Evolutionary conservation across 2,113 vertebrate genomes (phyloP).

Genomic region (Oceanodroma tethys): DNA sequence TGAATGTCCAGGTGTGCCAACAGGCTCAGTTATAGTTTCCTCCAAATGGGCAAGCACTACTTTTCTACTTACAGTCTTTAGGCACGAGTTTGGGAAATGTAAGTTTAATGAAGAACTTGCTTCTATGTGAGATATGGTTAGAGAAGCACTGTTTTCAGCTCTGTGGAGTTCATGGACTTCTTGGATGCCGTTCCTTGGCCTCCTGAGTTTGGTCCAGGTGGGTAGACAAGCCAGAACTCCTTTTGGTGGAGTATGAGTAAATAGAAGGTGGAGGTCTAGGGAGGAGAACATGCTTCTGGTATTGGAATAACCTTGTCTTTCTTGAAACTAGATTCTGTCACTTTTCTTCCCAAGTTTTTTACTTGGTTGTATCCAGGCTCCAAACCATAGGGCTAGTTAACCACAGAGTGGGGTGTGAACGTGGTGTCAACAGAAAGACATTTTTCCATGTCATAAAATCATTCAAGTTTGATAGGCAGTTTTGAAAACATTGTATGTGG

Average conservation of each 20-base stretch:
- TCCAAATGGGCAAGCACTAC: neutral
- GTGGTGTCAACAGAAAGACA: neutral
- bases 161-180: neutral
- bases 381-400: neutral
- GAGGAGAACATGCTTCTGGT: neutral
- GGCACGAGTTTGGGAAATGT: fast-evolving
- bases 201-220: neutral
- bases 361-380: neutral
- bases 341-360: neutral
- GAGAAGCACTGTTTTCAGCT: neutral
- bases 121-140: neutral
- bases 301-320: neutral
- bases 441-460: neutral
- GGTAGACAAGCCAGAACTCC: neutral
- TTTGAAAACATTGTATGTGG: neutral
- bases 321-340: neutral
- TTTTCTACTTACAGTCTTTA: neutral
- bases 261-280: neutral
- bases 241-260: neutral
- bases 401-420: neutral
- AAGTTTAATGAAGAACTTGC: neutral
- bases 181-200: neutral
- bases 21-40: neutral
- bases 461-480: neutral
- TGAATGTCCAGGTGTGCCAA: neutral